phyloP scores from a whole-genome alignment of 2,888 invertebrate species.

The Endomychus coccineus region DNA sequence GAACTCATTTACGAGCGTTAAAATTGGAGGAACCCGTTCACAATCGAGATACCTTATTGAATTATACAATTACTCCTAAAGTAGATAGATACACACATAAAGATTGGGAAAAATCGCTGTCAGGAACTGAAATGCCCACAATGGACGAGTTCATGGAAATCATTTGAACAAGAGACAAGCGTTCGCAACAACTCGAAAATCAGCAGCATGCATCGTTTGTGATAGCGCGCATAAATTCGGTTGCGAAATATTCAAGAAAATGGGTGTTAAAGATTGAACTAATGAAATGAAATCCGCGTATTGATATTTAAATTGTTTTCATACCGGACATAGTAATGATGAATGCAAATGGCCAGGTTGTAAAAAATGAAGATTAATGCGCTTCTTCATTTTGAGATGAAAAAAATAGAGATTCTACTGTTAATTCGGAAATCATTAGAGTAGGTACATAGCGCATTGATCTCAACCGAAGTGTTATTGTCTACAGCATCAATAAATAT shows the following conservation, averaged over 20 bases:
- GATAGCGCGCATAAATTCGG: neutral
- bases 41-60: constrained; percentile 1
- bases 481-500: constrained; percentile 1
- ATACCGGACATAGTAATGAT: neutral
- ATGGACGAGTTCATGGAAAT: neutral
- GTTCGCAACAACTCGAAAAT: neutral
- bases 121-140: neutral
- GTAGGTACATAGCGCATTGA: neutral
- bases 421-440: no score
- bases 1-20: neutral
- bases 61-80: constrained; percentile 5
- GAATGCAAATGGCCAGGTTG: neutral
- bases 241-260: neutral
- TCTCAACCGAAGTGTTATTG: neutral
- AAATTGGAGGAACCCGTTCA: neutral
- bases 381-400: neutral
- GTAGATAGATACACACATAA: constrained; percentile 1
- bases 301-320: neutral
- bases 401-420: no score
- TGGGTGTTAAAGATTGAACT: neutral
- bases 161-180: neutral
- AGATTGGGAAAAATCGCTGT: constrained; percentile 2
- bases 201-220: constrained; percentile 1
- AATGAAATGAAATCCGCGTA: neutral
- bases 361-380: neutral